Evolutionary conservation across 2,113 vertebrate species (phyloP).

Genomic region (Chlorodrepanis virens): DNA sequence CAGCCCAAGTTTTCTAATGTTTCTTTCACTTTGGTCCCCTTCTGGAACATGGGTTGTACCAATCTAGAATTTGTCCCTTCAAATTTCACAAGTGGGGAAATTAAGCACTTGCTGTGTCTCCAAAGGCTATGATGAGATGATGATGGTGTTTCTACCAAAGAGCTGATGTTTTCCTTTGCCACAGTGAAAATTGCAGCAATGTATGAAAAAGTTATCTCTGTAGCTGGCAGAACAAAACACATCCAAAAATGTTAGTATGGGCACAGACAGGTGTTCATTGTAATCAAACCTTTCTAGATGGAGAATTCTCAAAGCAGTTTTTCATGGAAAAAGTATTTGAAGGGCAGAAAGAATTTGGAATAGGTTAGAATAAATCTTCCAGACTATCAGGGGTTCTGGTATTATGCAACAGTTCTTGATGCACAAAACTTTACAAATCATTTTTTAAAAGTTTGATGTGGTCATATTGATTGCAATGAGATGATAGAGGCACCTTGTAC

Average conservation of each 20-base stretch:
- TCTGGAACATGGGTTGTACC: neutral
- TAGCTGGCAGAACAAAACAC: neutral
- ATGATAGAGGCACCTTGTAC: neutral
- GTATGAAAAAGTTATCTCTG: neutral
- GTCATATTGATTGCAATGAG: neutral
- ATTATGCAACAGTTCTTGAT: neutral
- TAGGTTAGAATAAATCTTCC: neutral
- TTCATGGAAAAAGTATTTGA: neutral
- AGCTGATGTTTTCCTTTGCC: neutral
- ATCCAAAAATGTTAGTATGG: neutral
- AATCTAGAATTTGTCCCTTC: neutral
- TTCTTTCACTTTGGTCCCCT: neutral
- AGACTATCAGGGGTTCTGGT: neutral
- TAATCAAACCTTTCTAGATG: neutral
- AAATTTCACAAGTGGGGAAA: neutral
- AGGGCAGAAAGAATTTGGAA: neutral
- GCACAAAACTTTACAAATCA: accelerated
- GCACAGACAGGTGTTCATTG: neutral
- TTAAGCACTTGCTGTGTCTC: neutral
- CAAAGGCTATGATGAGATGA: neutral
- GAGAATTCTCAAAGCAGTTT: neutral
- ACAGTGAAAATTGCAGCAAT: neutral
- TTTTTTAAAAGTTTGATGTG: accelerated
- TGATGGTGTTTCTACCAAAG: neutral
- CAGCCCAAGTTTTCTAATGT: neutral